Evolutionary conservation across 2,113 vertebrate species (phyloP), one percentile per base, ranked within the genome.

Genomic region (Chamaea fasciata): DNA sequence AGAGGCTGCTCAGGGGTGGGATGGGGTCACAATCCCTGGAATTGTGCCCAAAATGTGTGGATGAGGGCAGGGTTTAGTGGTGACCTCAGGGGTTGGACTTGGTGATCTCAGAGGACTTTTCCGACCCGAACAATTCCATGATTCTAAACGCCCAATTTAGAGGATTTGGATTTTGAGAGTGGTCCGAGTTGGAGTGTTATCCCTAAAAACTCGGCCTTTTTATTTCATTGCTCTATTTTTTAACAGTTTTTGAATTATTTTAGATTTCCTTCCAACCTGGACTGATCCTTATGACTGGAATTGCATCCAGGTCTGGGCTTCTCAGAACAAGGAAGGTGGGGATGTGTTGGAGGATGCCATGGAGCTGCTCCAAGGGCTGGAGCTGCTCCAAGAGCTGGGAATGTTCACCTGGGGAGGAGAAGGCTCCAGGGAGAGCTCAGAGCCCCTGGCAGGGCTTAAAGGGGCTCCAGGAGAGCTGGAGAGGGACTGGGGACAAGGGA

Each of bases 171-270:
- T 83, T 63, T 52, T 30, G 13, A 28, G 30, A 21, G 12, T 13
- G 31, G 5, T 47, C 31, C 15, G 0, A 0, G 0, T 8, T 20
- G n/a, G 22, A n/a, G 30, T n/a, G 5, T n/a, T 4, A 2, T 39
- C 37, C 15, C 24, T 21, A 16, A 46, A 76, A 76, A 7, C 8
- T 65, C 7, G 0, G 49, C 3, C 2, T 27, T 1, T 65, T 73
- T 39, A 8, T 41, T 75, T 4, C 4, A 9, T 76, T 12, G 1
- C 1, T 16, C 7, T 47, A 0, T 14, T 44, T 85, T 83, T 50
- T 7, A 50, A 8, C 13, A 13, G 0, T 8, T 60, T 39, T 39
- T 4, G 3, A 30, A 53, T 24, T 19, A 21, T 8, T 75, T 75
- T 30, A 7, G 1, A 10, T 68, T 60, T 41, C 2, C 2, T 82